Percentiles rank a stretch among this genome's conserved stretches.
phyloP scores from a whole-genome alignment of 2,797 vertebrate genomes.

The Lacerta viridis region DNA sequence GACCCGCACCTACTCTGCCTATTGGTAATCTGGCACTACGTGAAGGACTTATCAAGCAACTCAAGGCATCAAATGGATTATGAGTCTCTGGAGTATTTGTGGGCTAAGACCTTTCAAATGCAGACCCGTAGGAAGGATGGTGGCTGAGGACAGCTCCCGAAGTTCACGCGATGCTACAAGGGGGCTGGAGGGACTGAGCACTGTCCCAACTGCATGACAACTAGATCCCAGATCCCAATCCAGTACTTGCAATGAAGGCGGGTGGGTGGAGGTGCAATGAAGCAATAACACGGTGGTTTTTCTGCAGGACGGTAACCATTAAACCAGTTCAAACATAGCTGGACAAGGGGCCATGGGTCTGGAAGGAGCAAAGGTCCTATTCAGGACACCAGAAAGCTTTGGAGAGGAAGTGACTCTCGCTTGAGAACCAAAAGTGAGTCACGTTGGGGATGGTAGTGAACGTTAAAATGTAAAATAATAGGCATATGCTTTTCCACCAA shows the following conservation, averaged over 20 bases:
- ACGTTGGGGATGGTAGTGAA: neutral
- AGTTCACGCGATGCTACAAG: neutral
- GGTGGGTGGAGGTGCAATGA: accelerated
- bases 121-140: too few relatives aligned
- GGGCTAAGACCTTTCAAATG: neutral
- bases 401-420: too few relatives aligned
- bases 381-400: too few relatives aligned
- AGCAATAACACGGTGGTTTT: too few relatives aligned
- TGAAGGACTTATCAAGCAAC: too few relatives aligned
- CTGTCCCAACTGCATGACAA: neutral
- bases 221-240: neutral
- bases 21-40: too few relatives aligned
- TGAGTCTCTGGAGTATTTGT: neutral
- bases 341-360: neutral
- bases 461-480: neutral
- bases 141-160: neutral
- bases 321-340: conserved; percentile 34
- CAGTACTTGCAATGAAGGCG: too few relatives aligned
- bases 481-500: neutral
- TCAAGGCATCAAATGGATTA: neutral
- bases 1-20: too few relatives aligned
- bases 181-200: neutral
- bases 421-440: too few relatives aligned
- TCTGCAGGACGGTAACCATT: conserved; percentile 30
- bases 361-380: neutral